phyloP scores from a whole-genome alignment of 2,113 vertebrate genomes.

The Cyphomyrus plagiostoma region DNA sequence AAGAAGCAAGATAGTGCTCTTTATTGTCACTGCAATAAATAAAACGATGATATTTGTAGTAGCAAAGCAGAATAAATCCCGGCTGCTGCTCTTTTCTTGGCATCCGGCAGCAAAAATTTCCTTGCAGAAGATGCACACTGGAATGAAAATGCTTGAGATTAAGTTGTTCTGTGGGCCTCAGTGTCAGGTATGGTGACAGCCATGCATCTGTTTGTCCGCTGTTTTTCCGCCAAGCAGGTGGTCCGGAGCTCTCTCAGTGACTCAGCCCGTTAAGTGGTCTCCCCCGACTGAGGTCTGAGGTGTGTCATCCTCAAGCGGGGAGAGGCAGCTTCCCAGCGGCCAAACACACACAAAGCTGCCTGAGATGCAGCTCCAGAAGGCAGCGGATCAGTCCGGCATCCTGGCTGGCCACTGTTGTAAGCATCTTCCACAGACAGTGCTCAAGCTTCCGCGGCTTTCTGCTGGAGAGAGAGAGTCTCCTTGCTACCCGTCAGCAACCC shows the following conservation, averaged over 20 bases:
- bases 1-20: constrained; percentile 25
- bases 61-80: constrained; percentile 10
- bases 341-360: neutral
- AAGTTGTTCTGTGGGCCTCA: neutral
- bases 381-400: neutral
- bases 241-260: neutral
- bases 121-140: neutral
- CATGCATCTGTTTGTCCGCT: neutral
- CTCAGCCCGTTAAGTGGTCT: neutral
- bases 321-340: neutral
- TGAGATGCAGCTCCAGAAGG: neutral
- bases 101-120: neutral
- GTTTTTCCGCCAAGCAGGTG: neutral
- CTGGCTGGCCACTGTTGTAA: neutral
- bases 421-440: neutral
- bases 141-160: constrained; percentile 9
- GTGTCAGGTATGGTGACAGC: neutral
- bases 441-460: neutral
- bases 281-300: neutral
- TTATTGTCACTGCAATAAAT: constrained; percentile 16
- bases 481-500: neutral
- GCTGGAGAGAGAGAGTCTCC: neutral
- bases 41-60: constrained; percentile 32
- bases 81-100: neutral
- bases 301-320: neutral